Base-by-base conservation (phyloP, 2,888 invertebrate species). In the Ferdinandea cuprea region DNA sequence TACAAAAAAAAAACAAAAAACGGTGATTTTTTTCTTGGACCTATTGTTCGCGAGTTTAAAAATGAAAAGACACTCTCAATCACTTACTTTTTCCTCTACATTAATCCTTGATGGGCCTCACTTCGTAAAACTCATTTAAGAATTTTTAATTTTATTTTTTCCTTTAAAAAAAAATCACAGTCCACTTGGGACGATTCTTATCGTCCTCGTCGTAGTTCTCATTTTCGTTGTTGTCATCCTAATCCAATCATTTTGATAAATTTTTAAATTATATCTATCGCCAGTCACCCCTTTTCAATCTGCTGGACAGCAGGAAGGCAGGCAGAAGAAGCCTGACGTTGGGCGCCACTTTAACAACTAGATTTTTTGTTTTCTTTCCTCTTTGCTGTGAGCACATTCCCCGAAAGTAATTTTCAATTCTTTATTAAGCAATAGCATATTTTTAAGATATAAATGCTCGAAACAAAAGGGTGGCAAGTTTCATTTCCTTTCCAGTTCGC, bases 181-280 rank as follows among this genome's bases (percentile, higher is more conserved):
- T 58, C n/a, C n/a, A n/a, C n/a, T n/a, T n/a, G n/a, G 44, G 58
- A 44, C n/a, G 15, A 17, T 42, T 21, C 32, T 54, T 13, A 42
- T 42, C 66, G 52, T 25, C 40, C 19, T 17, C 52, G 42, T 13
- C 15, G 19, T 9, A 4, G n/a, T 61, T 35, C 17, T 65, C 71
- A 13, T n/a, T n/a, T n/a, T n/a, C n/a, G n/a, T 37, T 78, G 81
- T 73, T 78, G 78, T 83, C 80, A 65, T 81, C 58, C 81, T 78
- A 83, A 83, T 83, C 72, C 78, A 78, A 83, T 83, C 72, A 73
- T 83, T 78, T 68, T 78, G 78, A 83, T 83, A 78, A 83, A 72
- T 78, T 78, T 83, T 78, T 73, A 83, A 78, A 83, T 83, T 83
- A 83, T 78, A 78, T 78, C 83, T 72, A 83, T 78, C 61, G 72